Evolutionary conservation across 2,888 invertebrate genomes (phyloP).

Genomic region (Adelognathus sp.): DNA sequence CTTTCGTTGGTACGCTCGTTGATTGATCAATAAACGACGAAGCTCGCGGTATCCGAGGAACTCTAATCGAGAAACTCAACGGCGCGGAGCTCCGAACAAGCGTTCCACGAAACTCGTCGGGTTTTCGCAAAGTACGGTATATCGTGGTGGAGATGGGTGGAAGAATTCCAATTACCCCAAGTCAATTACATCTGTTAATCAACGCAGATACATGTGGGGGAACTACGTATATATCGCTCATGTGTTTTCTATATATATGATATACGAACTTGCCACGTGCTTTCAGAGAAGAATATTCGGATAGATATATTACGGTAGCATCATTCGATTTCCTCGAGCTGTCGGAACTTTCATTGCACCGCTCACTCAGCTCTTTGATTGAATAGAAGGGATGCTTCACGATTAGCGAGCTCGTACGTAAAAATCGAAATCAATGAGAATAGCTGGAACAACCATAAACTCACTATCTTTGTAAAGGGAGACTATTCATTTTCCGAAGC

Average conservation of each 20-base stretch:
- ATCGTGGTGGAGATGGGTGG: conserved; percentile 5
- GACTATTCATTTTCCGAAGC: too few species aligned
- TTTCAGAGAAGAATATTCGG: conserved; percentile 31
- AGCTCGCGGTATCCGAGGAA: conserved; percentile 31
- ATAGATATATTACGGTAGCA: conserved; percentile 32
- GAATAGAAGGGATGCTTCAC: conserved; percentile 13
- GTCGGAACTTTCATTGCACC: conserved; percentile 31
- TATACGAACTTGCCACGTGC: not conserved
- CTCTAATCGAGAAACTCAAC: conserved; percentile 1
- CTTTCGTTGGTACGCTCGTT: conserved; percentile 48
- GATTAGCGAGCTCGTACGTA: not conserved
- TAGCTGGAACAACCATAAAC: not conserved
- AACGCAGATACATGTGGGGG: not conserved
- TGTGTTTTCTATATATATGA: not conserved
- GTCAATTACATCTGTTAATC: conserved; percentile 27
- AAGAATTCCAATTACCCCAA: conserved; percentile 35
- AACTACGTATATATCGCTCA: not conserved
- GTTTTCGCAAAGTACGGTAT: not conserved
- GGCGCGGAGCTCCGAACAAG: not conserved
- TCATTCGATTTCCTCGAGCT: conserved; percentile 33
- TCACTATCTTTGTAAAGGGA: too few species aligned
- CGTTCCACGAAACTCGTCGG: conserved; percentile 7
- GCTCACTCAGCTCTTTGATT: conserved; percentile 10
- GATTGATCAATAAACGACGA: conserved; percentile 76
- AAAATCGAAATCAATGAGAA: not conserved